Evolutionary conservation across 2,888 invertebrate species (phyloP), one percentile per base, ranked within the genome.

Genomic region (Antheraea yamamai): DNA sequence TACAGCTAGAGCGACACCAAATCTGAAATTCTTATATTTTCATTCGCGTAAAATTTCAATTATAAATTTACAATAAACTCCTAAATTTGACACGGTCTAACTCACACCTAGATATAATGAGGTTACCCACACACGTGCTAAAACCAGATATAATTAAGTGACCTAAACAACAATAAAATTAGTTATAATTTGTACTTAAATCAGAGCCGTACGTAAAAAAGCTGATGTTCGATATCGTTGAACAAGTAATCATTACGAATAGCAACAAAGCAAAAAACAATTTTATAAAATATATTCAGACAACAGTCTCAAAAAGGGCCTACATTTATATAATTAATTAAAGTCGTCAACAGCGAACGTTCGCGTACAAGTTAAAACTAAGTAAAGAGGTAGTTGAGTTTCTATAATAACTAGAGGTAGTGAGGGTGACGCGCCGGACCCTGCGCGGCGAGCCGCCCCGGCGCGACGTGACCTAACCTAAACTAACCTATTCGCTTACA

Each of bases 181-280:
- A 92, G 91, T 89, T 89, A 93, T 91, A 93, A 94, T 94, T 95
- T 95, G 94, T 95, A 95, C 94, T 94, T 93, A 92, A 92, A 91
- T 94, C 93, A 92, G 91, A 92, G 91, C 91, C 90, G 87, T 90
- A 92, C 88, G 89, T 86, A 87, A 82, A 87, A 89, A 87, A 89
- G 90, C 87, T 84, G 83, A 86, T 85, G 83, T 83, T 86, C 86
- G 84, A 85, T 87, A 81, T 83, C 81, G 84, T 80, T 85, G 85
- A 87, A 86, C 83, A 87, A 85, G 82, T 83, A 86, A 82, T 78
- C 78, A 81, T 82, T 85, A 85, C 85, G 88, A 88, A 86, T 87
- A 90, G 89, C 88, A 93, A 92, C 92, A 89, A 92, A 91, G 88
- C 83, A 84, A 85, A 85, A 93, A 93, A 93, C 70, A 70, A 70